Conservation (phyloP, 2,888 invertebrate species). For the Nebria salina region DNA sequence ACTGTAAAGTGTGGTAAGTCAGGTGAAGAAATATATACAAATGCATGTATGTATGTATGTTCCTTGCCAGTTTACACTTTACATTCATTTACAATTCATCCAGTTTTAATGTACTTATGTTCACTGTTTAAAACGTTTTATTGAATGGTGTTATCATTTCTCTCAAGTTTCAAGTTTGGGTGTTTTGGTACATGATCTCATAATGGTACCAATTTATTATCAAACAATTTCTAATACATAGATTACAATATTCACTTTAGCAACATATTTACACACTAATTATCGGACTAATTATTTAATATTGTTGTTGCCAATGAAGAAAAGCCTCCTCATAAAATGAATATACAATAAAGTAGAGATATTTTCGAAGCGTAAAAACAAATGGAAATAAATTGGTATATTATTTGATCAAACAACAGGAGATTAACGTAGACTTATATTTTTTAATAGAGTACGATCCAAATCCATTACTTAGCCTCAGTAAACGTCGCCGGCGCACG, state of each 20-base stretch:
- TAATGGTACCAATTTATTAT: constrained; percentile 33
- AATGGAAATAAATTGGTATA: constrained; percentile 33
- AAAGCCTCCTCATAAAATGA: too few relatives aligned
- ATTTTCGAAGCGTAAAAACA: neutral
- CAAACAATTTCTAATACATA: neutral
- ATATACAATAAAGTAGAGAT: neutral
- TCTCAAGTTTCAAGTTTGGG: neutral
- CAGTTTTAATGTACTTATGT: neutral
- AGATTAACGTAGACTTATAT: constrained; percentile 22
- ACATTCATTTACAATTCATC: neutral
- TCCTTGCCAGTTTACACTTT: constrained; percentile 14
- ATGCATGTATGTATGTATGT: constrained; percentile 26
- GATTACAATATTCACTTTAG: neutral
- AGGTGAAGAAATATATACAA: constrained; percentile 27
- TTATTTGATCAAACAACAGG: constrained; percentile 19
- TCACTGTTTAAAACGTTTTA: neutral
- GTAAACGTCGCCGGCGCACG: constrained; percentile 79
- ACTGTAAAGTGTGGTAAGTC: constrained; percentile 24
- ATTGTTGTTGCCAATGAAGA: too few relatives aligned
- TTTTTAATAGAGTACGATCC: constrained; percentile 77
- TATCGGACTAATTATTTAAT: too few relatives aligned
- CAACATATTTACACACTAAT: too few relatives aligned
- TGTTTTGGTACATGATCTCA: constrained; percentile 10
- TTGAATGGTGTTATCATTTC: neutral
- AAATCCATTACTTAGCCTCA: constrained; percentile 79